Percentiles rank a stretch among this genome's conserved stretches.
Conservation (phyloP, 2,888 invertebrate species). For the Synanthedon vespiformis region DNA sequence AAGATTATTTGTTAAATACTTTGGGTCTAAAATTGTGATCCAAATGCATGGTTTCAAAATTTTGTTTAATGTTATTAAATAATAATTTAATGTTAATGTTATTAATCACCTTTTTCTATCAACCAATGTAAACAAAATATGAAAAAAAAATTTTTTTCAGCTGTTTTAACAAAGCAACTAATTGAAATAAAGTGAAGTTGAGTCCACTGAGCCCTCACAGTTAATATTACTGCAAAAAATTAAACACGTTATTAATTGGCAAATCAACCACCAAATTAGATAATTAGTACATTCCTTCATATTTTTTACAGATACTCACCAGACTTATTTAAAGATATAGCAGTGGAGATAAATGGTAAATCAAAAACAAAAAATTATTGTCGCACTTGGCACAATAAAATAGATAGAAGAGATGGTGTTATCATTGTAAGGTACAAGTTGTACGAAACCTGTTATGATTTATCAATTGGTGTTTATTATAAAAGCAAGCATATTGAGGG, state of each 20-base stretch:
- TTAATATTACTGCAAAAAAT: background rate
- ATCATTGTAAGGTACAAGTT: slow-evolving; percentile 86
- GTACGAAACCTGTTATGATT: slow-evolving; percentile 78
- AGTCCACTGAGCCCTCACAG: no score
- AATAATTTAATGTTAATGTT: no score
- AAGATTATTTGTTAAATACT: no score
- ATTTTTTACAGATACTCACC: slow-evolving; percentile 57
- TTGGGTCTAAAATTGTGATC: no score
- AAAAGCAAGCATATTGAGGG: slow-evolving; percentile 72
- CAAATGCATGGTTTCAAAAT: no score
- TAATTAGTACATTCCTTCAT: no score
- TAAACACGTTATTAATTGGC: background rate
- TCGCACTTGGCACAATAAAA: slow-evolving; percentile 78
- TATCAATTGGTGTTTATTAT: slow-evolving; percentile 77
- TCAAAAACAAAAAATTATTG: slow-evolving; percentile 69
- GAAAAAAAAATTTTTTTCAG: no score
- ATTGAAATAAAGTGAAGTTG: no score
- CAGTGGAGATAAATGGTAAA: slow-evolving; percentile 71
- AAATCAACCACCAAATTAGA: background rate
- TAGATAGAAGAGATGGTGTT: slow-evolving; percentile 87
- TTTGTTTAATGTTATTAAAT: no score
- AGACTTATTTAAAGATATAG: slow-evolving; percentile 59
- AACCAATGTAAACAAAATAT: no score
- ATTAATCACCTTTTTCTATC: no score
- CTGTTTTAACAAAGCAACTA: no score